A percentile compares a stretch with the other conserved stretches of the same genome.
phyloP scores from a whole-genome alignment of 2,797 vertebrate genomes.

The Myotis findleyi region DNA sequence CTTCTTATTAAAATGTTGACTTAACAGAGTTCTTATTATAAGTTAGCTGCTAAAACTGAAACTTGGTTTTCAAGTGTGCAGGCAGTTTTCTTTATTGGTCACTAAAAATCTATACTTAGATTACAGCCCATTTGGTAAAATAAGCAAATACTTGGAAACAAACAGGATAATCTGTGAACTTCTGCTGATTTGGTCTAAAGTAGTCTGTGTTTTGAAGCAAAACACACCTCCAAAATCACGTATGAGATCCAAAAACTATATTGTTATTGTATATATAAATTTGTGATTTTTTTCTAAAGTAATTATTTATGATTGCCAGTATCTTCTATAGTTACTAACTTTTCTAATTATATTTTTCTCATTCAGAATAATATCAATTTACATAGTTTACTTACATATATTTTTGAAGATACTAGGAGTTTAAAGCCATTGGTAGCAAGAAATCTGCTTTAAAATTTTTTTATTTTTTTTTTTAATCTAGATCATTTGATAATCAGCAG shows the following conservation, averaged over 20 bases:
- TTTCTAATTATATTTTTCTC: slow-evolving; percentile 46
- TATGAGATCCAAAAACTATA: neutral
- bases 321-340: neutral
- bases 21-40: neutral
- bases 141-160: neutral
- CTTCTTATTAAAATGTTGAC: slow-evolving; percentile 27
- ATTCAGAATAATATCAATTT: slow-evolving; percentile 5
- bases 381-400: neutral
- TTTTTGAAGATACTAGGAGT: slow-evolving; percentile 4
- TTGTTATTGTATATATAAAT: slow-evolving; percentile 18
- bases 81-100: neutral
- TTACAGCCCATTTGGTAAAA: neutral
- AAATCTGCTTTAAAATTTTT: slow-evolving; percentile 7
- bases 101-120: neutral
- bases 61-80: neutral
- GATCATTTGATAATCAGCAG: slow-evolving; percentile 2
- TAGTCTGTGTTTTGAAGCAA: slow-evolving; percentile 5
- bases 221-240: slow-evolving; percentile 20
- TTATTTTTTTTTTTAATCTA: slow-evolving; percentile 37
- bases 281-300: slow-evolving; percentile 29
- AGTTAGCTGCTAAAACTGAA: slow-evolving; percentile 27
- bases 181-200: neutral
- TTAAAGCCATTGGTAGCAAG: slow-evolving; percentile 30
- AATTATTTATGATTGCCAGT: neutral
- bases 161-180: neutral